phyloP scores from a whole-genome alignment of 2,888 invertebrate species.

The Andrena dorsata region DNA sequence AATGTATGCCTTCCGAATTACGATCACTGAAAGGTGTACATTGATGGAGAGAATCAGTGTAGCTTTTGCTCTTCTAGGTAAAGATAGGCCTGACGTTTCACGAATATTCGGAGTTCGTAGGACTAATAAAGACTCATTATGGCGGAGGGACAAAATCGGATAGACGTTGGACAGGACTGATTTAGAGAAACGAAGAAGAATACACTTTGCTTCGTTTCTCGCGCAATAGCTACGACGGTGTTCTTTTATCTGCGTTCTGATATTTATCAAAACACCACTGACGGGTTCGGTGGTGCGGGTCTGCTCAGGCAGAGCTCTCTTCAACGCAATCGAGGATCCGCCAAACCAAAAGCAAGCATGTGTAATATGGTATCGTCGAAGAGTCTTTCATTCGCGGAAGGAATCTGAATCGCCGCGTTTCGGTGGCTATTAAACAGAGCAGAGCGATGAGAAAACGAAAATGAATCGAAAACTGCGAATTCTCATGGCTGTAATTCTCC shows the following conservation, averaged over 20 bases:
- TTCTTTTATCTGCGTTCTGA: not conserved
- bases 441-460: slow-evolving; percentile 24
- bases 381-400: not conserved
- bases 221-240: not conserved
- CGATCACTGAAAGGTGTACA: no score
- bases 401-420: slow-evolving; percentile 1
- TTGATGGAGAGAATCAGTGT: no score
- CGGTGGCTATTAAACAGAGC: slow-evolving; percentile 10
- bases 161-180: not conserved
- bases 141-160: no score
- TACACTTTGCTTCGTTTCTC: not conserved
- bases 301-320: not conserved
- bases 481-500: slow-evolving; percentile 56
- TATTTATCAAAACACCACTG: slow-evolving; percentile 14
- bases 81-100: no score
- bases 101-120: no score
- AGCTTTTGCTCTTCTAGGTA: no score
- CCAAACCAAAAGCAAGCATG: not conserved
- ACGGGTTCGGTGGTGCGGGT: not conserved
- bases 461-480: slow-evolving; percentile 31
- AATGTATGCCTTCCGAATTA: no score
- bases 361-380: not conserved
- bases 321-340: slow-evolving; percentile 16
- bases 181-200: slow-evolving; percentile 4
- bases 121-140: no score